Evolutionary conservation across 2,113 vertebrate genomes (phyloP).

Genomic region (Progne subis): DNA sequence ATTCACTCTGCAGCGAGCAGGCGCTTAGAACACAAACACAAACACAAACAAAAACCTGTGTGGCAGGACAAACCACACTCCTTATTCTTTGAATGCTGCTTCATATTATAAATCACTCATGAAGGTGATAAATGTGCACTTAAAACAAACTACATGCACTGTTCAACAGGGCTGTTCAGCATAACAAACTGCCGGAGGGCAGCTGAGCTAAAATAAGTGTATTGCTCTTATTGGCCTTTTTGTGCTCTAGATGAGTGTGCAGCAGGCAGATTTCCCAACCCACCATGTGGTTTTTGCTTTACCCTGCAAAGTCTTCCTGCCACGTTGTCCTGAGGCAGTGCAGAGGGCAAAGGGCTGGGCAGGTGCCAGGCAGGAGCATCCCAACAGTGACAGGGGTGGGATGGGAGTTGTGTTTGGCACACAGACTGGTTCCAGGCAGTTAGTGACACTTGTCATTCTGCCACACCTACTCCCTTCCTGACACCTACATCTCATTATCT

Average conservation of each 20-base stretch:
- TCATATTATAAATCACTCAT: neutral
- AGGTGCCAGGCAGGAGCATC: neutral
- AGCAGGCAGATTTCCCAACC: neutral
- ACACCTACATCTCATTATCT: neutral
- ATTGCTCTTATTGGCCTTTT: neutral
- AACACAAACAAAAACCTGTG: neutral
- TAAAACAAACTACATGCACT: neutral
- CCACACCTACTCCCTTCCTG: neutral
- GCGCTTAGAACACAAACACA: neutral
- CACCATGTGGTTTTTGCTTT: neutral
- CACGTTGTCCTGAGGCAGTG: fast-evolving
- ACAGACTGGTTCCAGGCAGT: neutral
- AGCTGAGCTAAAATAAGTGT: neutral
- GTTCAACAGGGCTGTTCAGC: neutral
- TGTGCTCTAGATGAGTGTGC: neutral
- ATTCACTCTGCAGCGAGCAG: fast-evolving
- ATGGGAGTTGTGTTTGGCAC: neutral
- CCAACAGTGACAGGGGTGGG: fast-evolving
- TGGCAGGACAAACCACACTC: neutral
- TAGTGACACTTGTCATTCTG: neutral
- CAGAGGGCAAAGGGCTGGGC: neutral
- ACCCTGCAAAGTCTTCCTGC: neutral
- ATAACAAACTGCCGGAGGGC: neutral
- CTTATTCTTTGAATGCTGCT: neutral
- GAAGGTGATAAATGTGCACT: constrained; percentile 30